Evolutionary conservation across 1,140 invertebrate species (phyloP), one percentile per base, ranked within the genome.

Genomic region (Camponotus floridanus): DNA sequence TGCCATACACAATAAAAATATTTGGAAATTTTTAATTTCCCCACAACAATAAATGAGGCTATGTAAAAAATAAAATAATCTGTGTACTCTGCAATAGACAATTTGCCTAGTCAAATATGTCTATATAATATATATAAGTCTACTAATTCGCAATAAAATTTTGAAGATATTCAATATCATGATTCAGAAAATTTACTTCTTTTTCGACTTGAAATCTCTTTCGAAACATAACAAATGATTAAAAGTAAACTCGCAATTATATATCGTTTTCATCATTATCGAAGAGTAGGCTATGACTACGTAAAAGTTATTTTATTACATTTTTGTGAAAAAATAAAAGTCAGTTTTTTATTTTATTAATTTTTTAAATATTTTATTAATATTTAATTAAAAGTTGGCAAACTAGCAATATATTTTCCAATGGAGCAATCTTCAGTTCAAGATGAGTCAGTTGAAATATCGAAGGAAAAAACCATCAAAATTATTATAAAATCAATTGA

Each of bases 401-500:
- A 18, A 11, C 2, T 8, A 33, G 0, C 7, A 42, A 21, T 61
- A 51, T 78, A 33, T 51, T 59, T 45, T n/a, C 42, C 61, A 74
- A 88, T 88, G 87, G 74, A 88, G 18, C 18, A 61, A 0, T n/a
- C 64, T 51, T 48, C 18, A 3, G 8, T 11, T 57, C 67, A 76
- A 42, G 45, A 51, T 13, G 21, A 42, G 0, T 1, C n/a, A 3
- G 8, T 15, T 3, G 26, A 81, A 51, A 6, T 3, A 51, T 51
- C 48, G 11, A 18, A 18, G 48, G 15, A 51, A 13, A 74, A 45
- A 13, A 86, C 15, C 55, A 51, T 90, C 5, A 64, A 78, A 36
- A 83, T 90, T 57, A n/a, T 11, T 48, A 5, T 93, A 39, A 51
- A 90, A 5, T 71, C 68, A 1, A 90, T 93, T 21, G 91, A 93